Percentiles rank a stretch among this genome's conserved stretches.
These are phyloP conservation scores for Cataglyphis hispanica DNA, from an alignment of 1,140 invertebrate genomes.

Conservation along the genomic window DNA sequence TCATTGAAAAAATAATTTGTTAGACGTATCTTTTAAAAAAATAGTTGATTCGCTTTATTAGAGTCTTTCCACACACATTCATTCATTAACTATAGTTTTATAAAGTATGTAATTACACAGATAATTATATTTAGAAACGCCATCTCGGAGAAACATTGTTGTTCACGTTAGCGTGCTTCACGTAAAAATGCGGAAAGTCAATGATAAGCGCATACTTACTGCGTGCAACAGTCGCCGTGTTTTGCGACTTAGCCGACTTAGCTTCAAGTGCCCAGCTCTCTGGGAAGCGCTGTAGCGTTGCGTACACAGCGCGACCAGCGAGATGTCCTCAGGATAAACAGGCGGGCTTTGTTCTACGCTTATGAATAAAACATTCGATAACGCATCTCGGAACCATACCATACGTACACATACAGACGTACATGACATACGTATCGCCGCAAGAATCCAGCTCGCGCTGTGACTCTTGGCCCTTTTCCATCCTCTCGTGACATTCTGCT, in stretches of 20 bases:
- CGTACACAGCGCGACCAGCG: slow-evolving; percentile 71
- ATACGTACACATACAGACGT: slow-evolving; percentile 67
- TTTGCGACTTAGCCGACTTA: slow-evolving; percentile 69
- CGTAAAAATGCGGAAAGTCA: slow-evolving; percentile 14
- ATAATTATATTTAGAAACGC: background rate
- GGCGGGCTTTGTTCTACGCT: slow-evolving; percentile 84
- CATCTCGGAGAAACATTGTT: background rate
- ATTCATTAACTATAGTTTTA: background rate
- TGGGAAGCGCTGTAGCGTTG: slow-evolving; percentile 75
- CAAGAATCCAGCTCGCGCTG: slow-evolving; percentile 65
- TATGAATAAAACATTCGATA: slow-evolving; percentile 87
- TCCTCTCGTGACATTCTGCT: slow-evolving; percentile 69
- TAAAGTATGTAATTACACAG: background rate
- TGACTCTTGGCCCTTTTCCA: slow-evolving; percentile 69
- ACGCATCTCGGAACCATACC: slow-evolving; percentile 82
- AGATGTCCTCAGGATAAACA: slow-evolving; percentile 86
- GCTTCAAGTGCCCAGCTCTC: slow-evolving; percentile 70
- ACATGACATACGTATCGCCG: slow-evolving; percentile 26
- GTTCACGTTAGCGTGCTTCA: background rate
- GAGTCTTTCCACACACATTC: background rate
- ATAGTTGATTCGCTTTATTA: background rate
- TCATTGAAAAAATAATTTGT: too few species aligned
- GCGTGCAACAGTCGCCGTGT: slow-evolving; percentile 4
- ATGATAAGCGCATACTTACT: background rate
- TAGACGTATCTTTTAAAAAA: background rate